phyloP scores from a whole-genome alignment of 1,140 invertebrate species.

The Scaptomyza graminum region DNA sequence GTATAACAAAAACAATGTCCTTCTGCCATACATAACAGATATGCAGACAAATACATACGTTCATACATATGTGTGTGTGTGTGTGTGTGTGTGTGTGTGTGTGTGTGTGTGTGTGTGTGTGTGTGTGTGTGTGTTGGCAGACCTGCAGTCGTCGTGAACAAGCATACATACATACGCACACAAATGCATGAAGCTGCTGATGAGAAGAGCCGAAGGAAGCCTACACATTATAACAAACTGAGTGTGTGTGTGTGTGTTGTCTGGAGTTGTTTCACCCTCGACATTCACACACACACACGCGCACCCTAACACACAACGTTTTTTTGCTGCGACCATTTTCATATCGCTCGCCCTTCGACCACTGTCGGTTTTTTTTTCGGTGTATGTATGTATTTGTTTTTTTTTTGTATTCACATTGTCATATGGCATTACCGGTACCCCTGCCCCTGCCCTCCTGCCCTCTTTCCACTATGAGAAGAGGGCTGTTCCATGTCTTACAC shows the following conservation, averaged over 20 bases:
- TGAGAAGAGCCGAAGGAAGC: too few relatives aligned
- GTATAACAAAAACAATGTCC: constrained; percentile 9
- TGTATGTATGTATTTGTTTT: neutral
- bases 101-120: too few relatives aligned
- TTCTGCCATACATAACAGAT: neutral
- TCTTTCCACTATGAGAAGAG: too few relatives aligned
- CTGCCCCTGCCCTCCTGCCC: too few relatives aligned
- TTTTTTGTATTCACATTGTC: neutral
- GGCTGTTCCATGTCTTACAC: too few relatives aligned
- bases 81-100: too few relatives aligned
- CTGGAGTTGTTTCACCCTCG: constrained; percentile 15
- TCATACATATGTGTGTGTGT: too few relatives aligned
- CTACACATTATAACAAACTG: constrained; percentile 5
- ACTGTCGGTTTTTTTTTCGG: constrained; percentile 18
- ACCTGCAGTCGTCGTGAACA: too few relatives aligned
- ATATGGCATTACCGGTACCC: too few relatives aligned
- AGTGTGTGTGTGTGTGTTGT: constrained; percentile 2
- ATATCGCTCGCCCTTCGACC: constrained; percentile 41
- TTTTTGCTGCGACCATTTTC: constrained; percentile 65
- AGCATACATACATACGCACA: neutral
- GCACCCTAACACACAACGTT: constrained; percentile 30
- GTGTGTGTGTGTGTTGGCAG: too few relatives aligned
- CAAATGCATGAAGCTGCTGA: too few relatives aligned
- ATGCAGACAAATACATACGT: neutral
- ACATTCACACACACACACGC: constrained; percentile 6